Evolutionary conservation across 2,113 vertebrate genomes (phyloP).

Genomic region (Pedetes capensis): DNA sequence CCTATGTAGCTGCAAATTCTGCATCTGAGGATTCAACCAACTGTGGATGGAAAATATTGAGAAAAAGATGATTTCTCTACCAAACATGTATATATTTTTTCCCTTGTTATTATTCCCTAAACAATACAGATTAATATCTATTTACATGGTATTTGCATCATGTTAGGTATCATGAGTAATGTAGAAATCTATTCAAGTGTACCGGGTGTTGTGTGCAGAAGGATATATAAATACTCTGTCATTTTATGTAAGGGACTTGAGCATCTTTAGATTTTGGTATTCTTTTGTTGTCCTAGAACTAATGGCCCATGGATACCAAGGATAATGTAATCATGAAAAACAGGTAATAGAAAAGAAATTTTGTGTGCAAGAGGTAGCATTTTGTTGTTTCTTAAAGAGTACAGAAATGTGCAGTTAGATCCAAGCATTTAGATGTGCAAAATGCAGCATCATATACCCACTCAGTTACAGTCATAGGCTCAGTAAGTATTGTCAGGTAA

Average conservation of each 20-base stretch:
- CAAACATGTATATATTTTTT: neutral
- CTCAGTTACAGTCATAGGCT: neutral
- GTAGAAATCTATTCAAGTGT: neutral
- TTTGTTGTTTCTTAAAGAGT: conserved; percentile 6
- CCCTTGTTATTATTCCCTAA: neutral
- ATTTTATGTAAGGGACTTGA: neutral
- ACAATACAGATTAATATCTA: neutral
- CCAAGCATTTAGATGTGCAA: neutral
- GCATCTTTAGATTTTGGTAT: neutral
- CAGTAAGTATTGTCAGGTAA: neutral
- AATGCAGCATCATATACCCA: neutral
- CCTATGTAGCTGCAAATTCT: neutral
- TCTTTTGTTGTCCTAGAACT: neutral
- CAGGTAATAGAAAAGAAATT: neutral
- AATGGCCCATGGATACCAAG: neutral
- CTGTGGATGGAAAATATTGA: neutral
- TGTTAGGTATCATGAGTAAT: neutral
- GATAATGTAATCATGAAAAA: conserved; percentile 12
- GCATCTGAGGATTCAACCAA: neutral
- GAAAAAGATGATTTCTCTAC: neutral
- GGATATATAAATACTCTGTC: neutral
- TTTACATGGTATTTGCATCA: neutral
- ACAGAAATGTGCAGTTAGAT: conserved; percentile 17
- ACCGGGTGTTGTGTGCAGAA: too few relatives aligned
- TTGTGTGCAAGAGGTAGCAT: too few relatives aligned